A percentile compares a stretch with the other conserved stretches of the same genome.
These are phyloP conservation scores for Aspidapion aeneum DNA, from an alignment of 2,888 invertebrate species.

Conservation along the genomic window DNA sequence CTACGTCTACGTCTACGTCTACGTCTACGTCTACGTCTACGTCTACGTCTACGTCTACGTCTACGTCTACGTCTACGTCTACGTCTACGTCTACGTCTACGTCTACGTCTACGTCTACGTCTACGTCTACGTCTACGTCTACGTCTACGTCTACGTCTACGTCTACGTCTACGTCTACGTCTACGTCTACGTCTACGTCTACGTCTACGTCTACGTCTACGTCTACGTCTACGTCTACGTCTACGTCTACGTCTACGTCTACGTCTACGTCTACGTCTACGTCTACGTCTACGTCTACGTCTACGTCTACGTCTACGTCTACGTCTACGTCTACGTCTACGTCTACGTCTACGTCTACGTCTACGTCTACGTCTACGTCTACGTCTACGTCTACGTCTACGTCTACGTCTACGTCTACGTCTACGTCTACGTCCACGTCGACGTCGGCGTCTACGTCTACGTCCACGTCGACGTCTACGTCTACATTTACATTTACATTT, in stretches of 20 bases:
- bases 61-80: not conserved
- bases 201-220: not conserved
- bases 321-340: not conserved
- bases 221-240: not conserved
- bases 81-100: not conserved
- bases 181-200: not conserved
- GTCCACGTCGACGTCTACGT: not conserved
- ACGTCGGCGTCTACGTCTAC: not conserved
- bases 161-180: not conserved
- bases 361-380: not conserved
- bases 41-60: not conserved
- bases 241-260: not conserved
- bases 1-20: not conserved
- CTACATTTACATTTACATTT: not conserved
- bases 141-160: not conserved
- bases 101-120: not conserved
- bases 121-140: not conserved
- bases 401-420: not conserved
- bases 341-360: not conserved
- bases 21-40: not conserved
- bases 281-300: not conserved
- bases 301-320: not conserved
- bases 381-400: not conserved
- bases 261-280: not conserved
- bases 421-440: not conserved